Conservation (phyloP, 1,140 invertebrate species). For the Diorhabda carinulata region DNA sequence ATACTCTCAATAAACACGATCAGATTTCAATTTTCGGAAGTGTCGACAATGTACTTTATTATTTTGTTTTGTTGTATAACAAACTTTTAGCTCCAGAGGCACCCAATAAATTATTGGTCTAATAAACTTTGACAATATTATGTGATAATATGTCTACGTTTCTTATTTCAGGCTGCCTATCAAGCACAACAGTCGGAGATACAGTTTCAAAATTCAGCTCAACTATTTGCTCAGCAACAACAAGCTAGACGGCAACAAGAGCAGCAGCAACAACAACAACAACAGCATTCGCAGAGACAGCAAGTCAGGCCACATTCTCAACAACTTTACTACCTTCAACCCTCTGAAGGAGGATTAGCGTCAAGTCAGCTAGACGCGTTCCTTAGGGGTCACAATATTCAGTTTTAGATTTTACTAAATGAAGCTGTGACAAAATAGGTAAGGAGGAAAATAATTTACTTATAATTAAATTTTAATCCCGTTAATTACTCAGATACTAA, state of each 20-base stretch:
- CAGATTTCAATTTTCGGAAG: too few relatives aligned
- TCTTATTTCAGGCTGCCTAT: constrained; percentile 55
- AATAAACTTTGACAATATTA: too few relatives aligned
- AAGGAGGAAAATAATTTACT: background rate
- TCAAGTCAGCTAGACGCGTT: constrained; percentile 74
- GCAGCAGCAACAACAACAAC: constrained; percentile 49
- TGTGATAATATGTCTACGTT: too few relatives aligned
- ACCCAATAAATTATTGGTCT: too few relatives aligned
- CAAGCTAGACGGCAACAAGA: constrained; percentile 50
- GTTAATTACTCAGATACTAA: too few relatives aligned
- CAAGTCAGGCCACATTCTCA: constrained; percentile 50
- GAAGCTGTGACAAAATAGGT: background rate
- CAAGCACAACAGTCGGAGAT: constrained; percentile 66
- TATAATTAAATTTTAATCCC: too few relatives aligned
- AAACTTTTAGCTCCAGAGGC: too few relatives aligned
- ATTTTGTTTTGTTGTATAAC: too few relatives aligned
- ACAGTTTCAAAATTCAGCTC: constrained; percentile 66
- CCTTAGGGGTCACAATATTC: constrained; percentile 66
- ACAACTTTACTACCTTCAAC: constrained; percentile 64
- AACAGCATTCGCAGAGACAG: constrained; percentile 43
- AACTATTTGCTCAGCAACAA: constrained; percentile 69
- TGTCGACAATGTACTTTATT: too few relatives aligned
- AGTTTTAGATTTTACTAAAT: constrained; percentile 51
- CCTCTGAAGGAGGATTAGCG: constrained; percentile 41
- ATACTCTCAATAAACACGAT: too few relatives aligned